Evolutionary conservation across 1,140 invertebrate genomes (phyloP).

Genomic region (Hormaphis cornu): DNA sequence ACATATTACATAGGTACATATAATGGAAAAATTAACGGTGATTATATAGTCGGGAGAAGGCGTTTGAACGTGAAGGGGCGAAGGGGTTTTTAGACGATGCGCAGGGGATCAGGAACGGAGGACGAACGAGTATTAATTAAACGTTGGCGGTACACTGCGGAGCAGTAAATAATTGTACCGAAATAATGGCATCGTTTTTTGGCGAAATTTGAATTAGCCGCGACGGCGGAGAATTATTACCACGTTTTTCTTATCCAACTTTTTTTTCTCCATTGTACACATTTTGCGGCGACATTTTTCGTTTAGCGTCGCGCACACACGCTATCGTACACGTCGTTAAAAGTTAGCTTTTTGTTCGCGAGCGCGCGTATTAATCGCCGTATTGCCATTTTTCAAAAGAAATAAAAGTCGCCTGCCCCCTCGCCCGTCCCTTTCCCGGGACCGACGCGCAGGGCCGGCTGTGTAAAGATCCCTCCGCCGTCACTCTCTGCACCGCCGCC

Average conservation of each 20-base stretch:
- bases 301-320: not conserved
- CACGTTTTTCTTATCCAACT: constrained; percentile 11
- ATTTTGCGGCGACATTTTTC: constrained; percentile 3
- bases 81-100: too few relatives aligned
- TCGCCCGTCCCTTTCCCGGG: not conserved
- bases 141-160: constrained; percentile 22
- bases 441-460: not conserved
- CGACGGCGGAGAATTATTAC: constrained; percentile 4
- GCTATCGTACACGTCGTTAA: constrained; percentile 2
- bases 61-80: not conserved
- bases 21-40: not conserved
- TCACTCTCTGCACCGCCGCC: not conserved
- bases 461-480: not conserved
- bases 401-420: not conserved
- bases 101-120: not conserved
- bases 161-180: constrained; percentile 26
- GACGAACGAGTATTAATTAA: constrained; percentile 17
- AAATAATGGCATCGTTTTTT: constrained; percentile 25
- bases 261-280: constrained; percentile 5
- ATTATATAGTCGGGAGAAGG: not conserved
- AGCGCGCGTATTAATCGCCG: not conserved
- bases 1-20: not conserved
- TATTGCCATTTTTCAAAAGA: constrained; percentile 30
- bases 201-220: constrained; percentile 10
- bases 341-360: constrained; percentile 28